These are phyloP conservation scores for Eupithecia exiguata DNA, from an alignment of 2,888 invertebrate species.

Conservation along the genomic window DNA sequence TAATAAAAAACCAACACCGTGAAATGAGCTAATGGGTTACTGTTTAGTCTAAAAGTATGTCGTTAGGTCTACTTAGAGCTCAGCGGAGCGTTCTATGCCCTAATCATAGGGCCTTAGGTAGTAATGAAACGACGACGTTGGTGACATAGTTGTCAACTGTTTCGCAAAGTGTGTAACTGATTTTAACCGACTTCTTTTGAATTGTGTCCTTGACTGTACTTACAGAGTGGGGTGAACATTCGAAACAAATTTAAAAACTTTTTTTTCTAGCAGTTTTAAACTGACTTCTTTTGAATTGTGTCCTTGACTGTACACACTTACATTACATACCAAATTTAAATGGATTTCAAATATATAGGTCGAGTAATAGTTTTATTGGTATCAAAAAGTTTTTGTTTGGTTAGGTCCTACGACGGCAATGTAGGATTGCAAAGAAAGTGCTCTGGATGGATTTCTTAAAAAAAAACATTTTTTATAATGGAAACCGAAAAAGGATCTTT, in stretches of 20 bases:
- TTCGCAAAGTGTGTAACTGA: slow-evolving; percentile 15
- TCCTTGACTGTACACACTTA: background rate
- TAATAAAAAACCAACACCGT: slow-evolving; percentile 25
- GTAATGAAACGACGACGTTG: slow-evolving; percentile 15
- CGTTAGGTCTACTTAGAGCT: slow-evolving; percentile 28
- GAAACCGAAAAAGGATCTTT: background rate
- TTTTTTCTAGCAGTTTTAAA: background rate
- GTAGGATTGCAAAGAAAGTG: no score
- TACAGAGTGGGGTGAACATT: background rate
- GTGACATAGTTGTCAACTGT: slow-evolving; percentile 32
- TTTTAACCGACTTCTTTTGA: slow-evolving; percentile 1
- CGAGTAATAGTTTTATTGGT: no score
- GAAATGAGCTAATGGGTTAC: slow-evolving; percentile 25
- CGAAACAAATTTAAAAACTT: background rate
- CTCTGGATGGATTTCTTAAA: no score
- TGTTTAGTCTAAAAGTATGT: slow-evolving; percentile 20
- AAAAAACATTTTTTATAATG: no score
- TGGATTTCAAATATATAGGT: no score
- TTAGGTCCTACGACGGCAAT: no score
- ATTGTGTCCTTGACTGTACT: background rate
- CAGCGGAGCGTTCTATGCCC: slow-evolving; percentile 27
- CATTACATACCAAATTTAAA: background rate
- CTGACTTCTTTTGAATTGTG: background rate
- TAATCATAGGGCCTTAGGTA: slow-evolving; percentile 23
- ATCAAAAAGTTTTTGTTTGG: no score